Base-by-base conservation (phyloP, 2,113 vertebrate species). In the Eidolon helvum region DNA sequence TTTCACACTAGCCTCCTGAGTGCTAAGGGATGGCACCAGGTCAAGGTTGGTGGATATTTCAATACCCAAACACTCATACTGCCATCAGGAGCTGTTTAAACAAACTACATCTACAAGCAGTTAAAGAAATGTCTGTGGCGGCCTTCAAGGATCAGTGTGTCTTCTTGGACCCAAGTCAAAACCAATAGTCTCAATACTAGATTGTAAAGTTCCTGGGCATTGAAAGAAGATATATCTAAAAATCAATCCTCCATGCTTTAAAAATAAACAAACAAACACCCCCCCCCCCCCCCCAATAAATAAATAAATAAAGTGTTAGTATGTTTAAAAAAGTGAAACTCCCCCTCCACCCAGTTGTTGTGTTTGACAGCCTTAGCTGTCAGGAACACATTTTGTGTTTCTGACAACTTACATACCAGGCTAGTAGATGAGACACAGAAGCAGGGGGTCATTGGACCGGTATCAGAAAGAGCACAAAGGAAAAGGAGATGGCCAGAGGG, bases 161-260 rank as follows among this genome's bases (percentile, higher is more conserved):
- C 50, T 87, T 83, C 55, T 35, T 83, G 57, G 88, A 94, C 3
- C 16, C 18, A 48, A 83, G 71, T 53, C 22, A 63, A 65, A 84
- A 85, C 43, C 63, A 79, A 55, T 1, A 48, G 48, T 53, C 90
- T 97, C 82, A 77, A 68, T 35, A 65, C 5, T 48, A 93, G 71
- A 66, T 10, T 59, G 45, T 18, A 69, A 85, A 61, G 59, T 26
- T 91, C 40, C 75, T 45, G 55, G 66, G 71, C 8, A 59, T 9
- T 22, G 48, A 77, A 90, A 90, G 50, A 59, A 90, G 35, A 83
- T 82, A 53, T 22, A 72, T 14, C 28, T 50, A 26, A 83, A 84
- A 85, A 87, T 35, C 4, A 83, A 75, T 77, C 71, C 28, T 75
- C 53, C 16, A 26, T 77, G 38, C n/a, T 78, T 75, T 30, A 80